phyloP scores from a whole-genome alignment of 2,888 invertebrate genomes.

The Eueremaeus valkanovi region DNA sequence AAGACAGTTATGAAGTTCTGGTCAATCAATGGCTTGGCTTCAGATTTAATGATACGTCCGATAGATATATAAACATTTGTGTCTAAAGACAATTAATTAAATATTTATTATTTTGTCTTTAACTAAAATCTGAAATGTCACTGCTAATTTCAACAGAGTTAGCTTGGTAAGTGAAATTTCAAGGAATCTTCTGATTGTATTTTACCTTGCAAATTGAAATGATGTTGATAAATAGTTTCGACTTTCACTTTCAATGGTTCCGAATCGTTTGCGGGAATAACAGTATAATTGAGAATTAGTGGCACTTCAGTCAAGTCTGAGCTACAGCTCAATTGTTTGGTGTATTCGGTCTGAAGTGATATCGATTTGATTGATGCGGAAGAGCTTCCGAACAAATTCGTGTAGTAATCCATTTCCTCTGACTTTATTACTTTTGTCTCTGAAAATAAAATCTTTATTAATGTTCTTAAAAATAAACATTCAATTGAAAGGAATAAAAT shows the following conservation, averaged over 20 bases:
- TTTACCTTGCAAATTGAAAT: not conserved
- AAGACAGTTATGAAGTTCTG: not conserved
- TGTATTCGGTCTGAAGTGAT: not conserved
- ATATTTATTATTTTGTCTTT: no score
- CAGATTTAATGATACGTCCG: not conserved
- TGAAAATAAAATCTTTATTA: not conserved
- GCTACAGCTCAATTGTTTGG: not conserved
- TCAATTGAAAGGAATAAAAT: no score
- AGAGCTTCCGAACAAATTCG: not conserved
- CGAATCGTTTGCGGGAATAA: not conserved
- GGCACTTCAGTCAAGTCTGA: not conserved
- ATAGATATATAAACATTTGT: not conserved
- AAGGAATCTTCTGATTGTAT: no score
- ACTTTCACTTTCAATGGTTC: not conserved
- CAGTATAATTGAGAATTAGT: not conserved
- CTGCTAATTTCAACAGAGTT: no score
- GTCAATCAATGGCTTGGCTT: not conserved
- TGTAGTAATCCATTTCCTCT: not conserved
- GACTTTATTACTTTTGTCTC: not conserved
- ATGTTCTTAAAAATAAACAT: no score
- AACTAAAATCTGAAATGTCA: no score
- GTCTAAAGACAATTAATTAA: not conserved
- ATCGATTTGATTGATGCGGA: not conserved
- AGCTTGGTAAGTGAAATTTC: no score
- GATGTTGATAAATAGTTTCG: not conserved